Base-by-base conservation (phyloP, 2,113 vertebrate genomes). In the Otocyon megalotis region DNA sequence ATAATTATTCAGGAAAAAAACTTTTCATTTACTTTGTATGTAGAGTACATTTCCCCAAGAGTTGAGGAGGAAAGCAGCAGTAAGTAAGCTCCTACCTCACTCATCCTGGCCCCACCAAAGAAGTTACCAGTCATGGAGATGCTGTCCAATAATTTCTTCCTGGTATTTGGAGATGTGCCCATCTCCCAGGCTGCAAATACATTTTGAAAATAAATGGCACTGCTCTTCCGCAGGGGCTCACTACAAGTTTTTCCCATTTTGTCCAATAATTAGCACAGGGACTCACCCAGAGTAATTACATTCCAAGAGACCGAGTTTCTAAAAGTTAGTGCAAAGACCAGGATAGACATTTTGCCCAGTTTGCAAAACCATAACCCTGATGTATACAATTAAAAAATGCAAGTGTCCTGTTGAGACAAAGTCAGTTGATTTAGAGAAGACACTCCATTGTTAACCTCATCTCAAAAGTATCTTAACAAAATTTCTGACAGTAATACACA, bases 381-480 rank as follows among this genome's bases (percentile, higher is more conserved):
- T 22, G 6, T 24, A 56, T 35, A 62, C 10, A 85, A 24, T 24
- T 30, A 60, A 30, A n/a, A 94, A 90, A 77, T 84, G 14, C 14
- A 76, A 3, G 16, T 72, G 9, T 56, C 37, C 69, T 67, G 7
- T 28, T 90, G 24, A 92, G 87, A 95, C 48, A 96, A 82, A 93
- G 19, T 22, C 72, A 92, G 43, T 90, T 96, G 62, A 85, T 48
- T 95, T 77, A 79, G 76, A 86, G 72, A 95, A 93, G 56, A 87
- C 1, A 28, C 13, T 95, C 20, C 26, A 54, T 37, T 74, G 72
- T 67, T 87, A 91, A 94, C 69, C 43, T 92, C 91, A 90, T 92
- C 69, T 81, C 80, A 88, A 89, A 32, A 16, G 58, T 96, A 69
- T 63, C 97, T 95, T 79, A 89, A 88, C 56, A 84, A 77, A 84